Evolutionary conservation across 2,113 vertebrate species (phyloP).

Genomic region (Serilophus lunatus): DNA sequence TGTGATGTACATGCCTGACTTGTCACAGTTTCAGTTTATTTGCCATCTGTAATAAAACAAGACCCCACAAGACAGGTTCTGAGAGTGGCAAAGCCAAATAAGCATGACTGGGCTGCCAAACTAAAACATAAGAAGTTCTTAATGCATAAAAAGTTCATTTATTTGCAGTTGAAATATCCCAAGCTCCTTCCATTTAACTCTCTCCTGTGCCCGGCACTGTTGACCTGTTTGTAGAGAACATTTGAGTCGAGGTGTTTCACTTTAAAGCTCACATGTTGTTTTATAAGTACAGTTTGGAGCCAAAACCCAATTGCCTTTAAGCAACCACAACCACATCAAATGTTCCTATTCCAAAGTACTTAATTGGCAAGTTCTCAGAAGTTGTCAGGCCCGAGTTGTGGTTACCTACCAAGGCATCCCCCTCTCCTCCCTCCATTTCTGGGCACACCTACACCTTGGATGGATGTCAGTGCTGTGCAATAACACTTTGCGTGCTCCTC

Average conservation of each 20-base stretch:
- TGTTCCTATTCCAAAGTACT: neutral
- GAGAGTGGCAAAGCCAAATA: neutral
- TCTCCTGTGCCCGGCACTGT: neutral
- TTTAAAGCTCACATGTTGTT: neutral
- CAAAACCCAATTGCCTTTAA: neutral
- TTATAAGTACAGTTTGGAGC: neutral
- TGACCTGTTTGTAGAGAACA: neutral
- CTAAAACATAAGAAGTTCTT: neutral
- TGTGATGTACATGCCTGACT: neutral
- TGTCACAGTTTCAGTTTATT: neutral
- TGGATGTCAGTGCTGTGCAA: neutral
- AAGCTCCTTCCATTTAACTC: neutral
- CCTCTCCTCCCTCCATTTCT: neutral
- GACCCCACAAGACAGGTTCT: neutral
- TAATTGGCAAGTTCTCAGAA: neutral
- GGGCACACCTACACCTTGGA: neutral
- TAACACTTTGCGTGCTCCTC: neutral
- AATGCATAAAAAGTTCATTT: fast-evolving
- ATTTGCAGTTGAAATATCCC: neutral
- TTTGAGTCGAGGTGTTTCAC: neutral
- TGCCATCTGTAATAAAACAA: neutral
- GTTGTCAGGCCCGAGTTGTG: neutral
- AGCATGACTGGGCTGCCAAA: neutral
- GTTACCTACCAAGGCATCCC: neutral
- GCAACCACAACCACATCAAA: conserved; percentile 36